Percentiles rank a stretch among this genome's conserved stretches.
Conservation (phyloP, 2,113 vertebrate species). For the Tragelaphus strepsiceros region DNA sequence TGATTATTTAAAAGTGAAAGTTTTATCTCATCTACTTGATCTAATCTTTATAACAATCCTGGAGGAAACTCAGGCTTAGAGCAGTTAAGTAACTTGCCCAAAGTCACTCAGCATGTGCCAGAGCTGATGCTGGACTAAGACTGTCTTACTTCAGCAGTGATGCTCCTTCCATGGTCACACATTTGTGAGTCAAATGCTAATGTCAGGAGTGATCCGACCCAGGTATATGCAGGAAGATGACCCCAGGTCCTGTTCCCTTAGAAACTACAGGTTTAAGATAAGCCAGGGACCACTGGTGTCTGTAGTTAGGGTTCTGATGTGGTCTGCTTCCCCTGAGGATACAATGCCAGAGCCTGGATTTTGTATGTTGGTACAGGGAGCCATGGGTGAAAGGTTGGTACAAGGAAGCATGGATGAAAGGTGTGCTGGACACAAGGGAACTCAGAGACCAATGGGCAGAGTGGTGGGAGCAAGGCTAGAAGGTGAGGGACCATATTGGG, state of each 20-base stretch:
- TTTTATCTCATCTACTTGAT: neutral
- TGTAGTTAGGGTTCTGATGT: neutral
- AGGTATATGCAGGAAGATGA: neutral
- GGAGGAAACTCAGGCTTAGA: neutral
- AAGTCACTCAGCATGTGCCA: neutral
- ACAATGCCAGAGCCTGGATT: neutral
- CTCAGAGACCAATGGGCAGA: neutral
- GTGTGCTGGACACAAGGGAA: neutral
- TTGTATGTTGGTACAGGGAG: neutral
- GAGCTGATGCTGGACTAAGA: neutral
- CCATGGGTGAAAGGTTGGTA: fast-evolving
- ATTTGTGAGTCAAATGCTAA: neutral
- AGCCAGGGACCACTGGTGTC: neutral
- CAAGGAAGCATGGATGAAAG: neutral
- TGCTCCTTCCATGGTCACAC: neutral
- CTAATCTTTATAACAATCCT: neutral
- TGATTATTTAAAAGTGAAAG: neutral
- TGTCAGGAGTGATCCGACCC: neutral
- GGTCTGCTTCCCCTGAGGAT: neutral
- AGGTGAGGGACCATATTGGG: neutral
- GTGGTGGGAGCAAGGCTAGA: neutral
- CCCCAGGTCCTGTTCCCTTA: neutral
- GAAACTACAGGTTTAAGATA: neutral
- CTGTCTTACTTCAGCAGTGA: neutral
- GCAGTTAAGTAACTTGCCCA: neutral